Evolutionary conservation across 2,797 vertebrate genomes (phyloP).

Genomic region (Astyanax mexicanus): DNA sequence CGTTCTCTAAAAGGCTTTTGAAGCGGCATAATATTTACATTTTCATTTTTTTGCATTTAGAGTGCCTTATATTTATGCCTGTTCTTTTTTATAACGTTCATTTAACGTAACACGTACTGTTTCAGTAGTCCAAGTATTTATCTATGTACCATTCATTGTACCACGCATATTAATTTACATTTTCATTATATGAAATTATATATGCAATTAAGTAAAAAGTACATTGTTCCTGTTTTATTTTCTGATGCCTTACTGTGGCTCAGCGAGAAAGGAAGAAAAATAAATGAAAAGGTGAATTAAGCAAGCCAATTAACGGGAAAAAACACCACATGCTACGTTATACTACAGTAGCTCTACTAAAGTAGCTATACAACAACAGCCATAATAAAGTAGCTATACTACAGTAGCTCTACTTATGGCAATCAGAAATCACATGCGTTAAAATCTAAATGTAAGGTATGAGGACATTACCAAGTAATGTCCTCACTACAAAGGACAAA

Average conservation of each 20-base stretch:
- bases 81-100: conserved; percentile 86
- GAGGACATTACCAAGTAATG: neutral
- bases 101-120: conserved; percentile 77
- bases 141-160: conserved; percentile 71
- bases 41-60: conserved; percentile 93
- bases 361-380: neutral
- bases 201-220: conserved; percentile 64
- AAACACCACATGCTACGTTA: neutral
- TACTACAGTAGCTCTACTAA: neutral
- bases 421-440: neutral
- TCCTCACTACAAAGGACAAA: conserved; percentile 9
- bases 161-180: conserved; percentile 73
- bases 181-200: conserved; percentile 77
- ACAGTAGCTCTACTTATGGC: neutral
- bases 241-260: conserved; percentile 80
- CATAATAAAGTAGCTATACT: neutral
- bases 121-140: conserved; percentile 75
- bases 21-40: conserved; percentile 57
- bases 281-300: neutral
- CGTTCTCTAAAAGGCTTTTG: conserved; percentile 63
- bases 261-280: conserved; percentile 59
- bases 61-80: conserved; percentile 99
- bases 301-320: neutral
- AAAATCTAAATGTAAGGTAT: neutral
- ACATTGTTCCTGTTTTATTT: conserved; percentile 73